These are phyloP conservation scores for Agonopterix heracliana DNA, from an alignment of 2,888 invertebrate genomes.

Conservation along the genomic window DNA sequence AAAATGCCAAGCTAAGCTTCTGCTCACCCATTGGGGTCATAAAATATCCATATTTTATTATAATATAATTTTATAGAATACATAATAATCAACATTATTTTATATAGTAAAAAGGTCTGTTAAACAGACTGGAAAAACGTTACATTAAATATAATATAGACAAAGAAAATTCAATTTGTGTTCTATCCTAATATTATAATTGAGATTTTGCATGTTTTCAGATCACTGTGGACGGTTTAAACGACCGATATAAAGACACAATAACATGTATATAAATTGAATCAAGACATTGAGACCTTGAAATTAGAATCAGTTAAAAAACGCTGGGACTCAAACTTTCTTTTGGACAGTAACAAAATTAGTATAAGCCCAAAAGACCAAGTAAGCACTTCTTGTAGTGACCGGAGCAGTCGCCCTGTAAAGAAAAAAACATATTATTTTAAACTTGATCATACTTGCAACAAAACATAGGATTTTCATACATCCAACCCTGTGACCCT, in stretches of 20 bases:
- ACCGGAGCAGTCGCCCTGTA: slow-evolving; percentile 88
- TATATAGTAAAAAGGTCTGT: too few relatives aligned
- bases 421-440: slow-evolving; percentile 33
- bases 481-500: too few relatives aligned
- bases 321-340: background rate
- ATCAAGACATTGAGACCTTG: background rate
- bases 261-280: background rate
- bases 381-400: slow-evolving; percentile 90
- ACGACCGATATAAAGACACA: slow-evolving; percentile 1
- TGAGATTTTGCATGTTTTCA: slow-evolving; percentile 8
- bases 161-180: too few relatives aligned
- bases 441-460: background rate
- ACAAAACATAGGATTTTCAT: background rate
- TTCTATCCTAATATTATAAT: background rate
- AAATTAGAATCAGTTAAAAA: background rate
- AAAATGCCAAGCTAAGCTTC: too few relatives aligned
- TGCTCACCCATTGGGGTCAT: too few relatives aligned
- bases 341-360: slow-evolving; percentile 15
- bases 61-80: too few relatives aligned
- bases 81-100: too few relatives aligned
- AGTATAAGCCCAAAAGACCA: slow-evolving; percentile 79
- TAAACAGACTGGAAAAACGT: too few relatives aligned
- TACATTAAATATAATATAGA: too few relatives aligned
- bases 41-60: too few relatives aligned
- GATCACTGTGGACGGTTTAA: slow-evolving; percentile 16